Evolutionary conservation across 2,113 vertebrate species (phyloP), one percentile per base, ranked within the genome.

Genomic region (Eidolon helvum): DNA sequence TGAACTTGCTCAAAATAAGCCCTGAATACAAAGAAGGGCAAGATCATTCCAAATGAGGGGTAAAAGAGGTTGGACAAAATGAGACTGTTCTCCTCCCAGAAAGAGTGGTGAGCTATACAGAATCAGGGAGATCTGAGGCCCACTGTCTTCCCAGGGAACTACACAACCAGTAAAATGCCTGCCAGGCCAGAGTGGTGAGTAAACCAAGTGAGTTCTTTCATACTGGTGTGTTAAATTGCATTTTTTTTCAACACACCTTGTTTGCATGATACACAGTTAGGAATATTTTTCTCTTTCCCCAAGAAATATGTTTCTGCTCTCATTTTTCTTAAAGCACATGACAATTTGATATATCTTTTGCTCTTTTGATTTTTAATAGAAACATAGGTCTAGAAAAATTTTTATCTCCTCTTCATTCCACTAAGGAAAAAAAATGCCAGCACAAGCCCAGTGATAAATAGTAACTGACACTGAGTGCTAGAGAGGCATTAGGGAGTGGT

Each of bases 1-100:
- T 98, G 97, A 98, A 98, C 95, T 57, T 96, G 96, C 96, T 97
- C 96, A 96, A 97, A 95, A 97, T 95, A 94, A 97, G 95, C 91
- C 95, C 98, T 92, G 80, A 97, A 95, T 97, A 90, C 91, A 96
- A 94, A 97, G 91, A 88, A 91, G 55, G 92, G 90, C 50, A 19
- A 80, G 72, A 92, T 38, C 65, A 59, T 96, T 93, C 77, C 90
- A 96, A 96, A 95, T 63, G 68, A 55, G 12, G 87, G 77, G 43
- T 55, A 59, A 50, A 5, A 82, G 40, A 53, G 7, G 55, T 50
- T 63, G 66, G 53, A 87, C 66, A 77, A 75, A 61, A 82, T 35
- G 10, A 15, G 33, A 5, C 92, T 57, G 69, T 86, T 88, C 57
- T 87, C 38, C 45, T 80, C 80, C 87, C 75, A 45, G 38, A 63